Percentiles rank a stretch among this genome's conserved stretches.
Conservation (phyloP, 2,888 invertebrate species). For the Microchrysa polita region DNA sequence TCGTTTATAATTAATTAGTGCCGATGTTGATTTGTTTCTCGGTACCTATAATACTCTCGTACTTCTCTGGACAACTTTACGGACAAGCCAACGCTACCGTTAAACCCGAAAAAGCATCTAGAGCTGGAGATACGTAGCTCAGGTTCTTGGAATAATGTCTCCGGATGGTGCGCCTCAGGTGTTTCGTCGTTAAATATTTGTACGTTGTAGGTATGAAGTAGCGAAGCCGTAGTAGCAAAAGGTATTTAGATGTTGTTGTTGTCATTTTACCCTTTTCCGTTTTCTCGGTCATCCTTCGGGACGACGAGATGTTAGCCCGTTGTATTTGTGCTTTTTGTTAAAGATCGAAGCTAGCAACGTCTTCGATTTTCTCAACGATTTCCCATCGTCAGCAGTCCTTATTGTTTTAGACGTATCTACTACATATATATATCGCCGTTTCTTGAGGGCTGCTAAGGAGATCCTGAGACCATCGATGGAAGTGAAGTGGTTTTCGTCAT, state of each 20-base stretch:
- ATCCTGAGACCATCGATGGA: too few species aligned
- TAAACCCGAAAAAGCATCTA: not conserved
- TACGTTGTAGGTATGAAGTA: slow-evolving; percentile 1
- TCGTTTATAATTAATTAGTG: slow-evolving; percentile 25
- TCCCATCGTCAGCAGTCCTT: not conserved
- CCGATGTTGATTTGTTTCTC: slow-evolving; percentile 22
- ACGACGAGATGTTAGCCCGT: too few species aligned
- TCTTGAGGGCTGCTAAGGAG: too few species aligned
- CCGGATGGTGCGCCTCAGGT: slow-evolving; percentile 8
- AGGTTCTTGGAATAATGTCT: not conserved
- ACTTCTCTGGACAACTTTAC: not conserved
- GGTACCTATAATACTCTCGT: too few species aligned
- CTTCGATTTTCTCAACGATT: not conserved
- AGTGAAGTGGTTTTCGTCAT: too few species aligned
- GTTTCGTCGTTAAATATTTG: slow-evolving; percentile 27
- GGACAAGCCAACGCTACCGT: not conserved
- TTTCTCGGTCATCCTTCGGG: not conserved
- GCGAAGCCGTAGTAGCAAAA: not conserved
- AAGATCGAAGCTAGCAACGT: not conserved
- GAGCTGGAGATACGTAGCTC: not conserved
- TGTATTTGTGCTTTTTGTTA: not conserved
- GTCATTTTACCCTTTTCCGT: not conserved
- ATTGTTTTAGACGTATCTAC: not conserved
- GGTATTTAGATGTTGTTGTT: slow-evolving; percentile 1
- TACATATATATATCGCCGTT: too few species aligned